These are phyloP conservation scores for Petaurus breviceps DNA, from an alignment of 2,113 vertebrate species.

Conservation along the genomic window DNA sequence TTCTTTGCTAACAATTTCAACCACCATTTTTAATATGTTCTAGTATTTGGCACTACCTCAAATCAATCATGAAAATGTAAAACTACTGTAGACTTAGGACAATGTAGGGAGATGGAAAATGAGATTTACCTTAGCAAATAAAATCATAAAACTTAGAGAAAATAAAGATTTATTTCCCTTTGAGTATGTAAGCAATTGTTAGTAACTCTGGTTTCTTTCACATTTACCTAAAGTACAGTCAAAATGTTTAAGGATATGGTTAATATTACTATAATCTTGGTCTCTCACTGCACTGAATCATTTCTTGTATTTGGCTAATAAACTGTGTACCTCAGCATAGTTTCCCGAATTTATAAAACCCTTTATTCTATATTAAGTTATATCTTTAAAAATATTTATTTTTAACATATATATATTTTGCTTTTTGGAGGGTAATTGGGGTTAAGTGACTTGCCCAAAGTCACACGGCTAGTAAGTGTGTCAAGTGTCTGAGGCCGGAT, in stretches of 20 bases:
- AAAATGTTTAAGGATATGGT: too few species aligned
- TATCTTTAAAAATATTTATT: not conserved
- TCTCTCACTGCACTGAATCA: not conserved
- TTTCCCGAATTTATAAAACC: not conserved
- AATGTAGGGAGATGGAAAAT: not conserved
- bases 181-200: not conserved
- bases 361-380: not conserved
- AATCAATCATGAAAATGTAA: not conserved
- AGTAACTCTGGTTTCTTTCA: conserved; percentile 5
- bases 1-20: conserved; percentile 24
- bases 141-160: conserved; percentile 49
- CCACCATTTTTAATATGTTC: not conserved
- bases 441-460: too few species aligned
- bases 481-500: too few species aligned
- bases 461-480: too few species aligned
- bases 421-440: too few species aligned
- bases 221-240: not conserved
- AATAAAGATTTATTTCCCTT: not conserved
- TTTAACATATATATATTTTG: not conserved
- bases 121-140: conserved; percentile 29
- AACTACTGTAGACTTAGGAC: conserved; percentile 10
- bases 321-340: not conserved
- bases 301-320: not conserved
- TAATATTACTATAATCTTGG: not conserved
- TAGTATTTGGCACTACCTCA: not conserved